phyloP scores from a whole-genome alignment of 1,140 invertebrate genomes.

The Eriocheir sinensis region DNA sequence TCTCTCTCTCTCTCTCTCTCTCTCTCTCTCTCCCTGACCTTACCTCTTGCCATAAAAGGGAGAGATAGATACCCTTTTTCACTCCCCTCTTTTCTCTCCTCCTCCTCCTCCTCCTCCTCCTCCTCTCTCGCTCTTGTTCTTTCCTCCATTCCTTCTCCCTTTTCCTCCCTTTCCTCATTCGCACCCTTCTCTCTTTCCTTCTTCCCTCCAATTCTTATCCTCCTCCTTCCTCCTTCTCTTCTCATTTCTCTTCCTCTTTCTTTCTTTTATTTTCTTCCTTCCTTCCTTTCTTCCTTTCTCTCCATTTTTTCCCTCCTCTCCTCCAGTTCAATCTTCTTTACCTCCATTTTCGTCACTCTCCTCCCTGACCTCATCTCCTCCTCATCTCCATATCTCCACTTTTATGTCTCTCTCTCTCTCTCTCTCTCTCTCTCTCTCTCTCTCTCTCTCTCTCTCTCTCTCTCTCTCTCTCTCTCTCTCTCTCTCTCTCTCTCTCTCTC shows the following conservation, averaged over 20 bases:
- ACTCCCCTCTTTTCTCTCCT: too few relatives aligned
- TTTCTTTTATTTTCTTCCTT: background rate
- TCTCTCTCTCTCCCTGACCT: background rate
- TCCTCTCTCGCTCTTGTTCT: background rate
- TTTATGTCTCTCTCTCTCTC: background rate
- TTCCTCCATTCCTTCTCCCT: background rate
- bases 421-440: background rate
- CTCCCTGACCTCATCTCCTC: background rate
- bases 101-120: background rate
- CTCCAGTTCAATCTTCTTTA: background rate
- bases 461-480: background rate
- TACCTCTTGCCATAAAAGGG: background rate
- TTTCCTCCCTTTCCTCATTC: too few relatives aligned
- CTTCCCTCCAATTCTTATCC: too few relatives aligned
- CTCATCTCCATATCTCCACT: background rate
- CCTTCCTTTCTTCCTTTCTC: background rate
- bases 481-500: background rate
- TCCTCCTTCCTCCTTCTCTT: too few relatives aligned
- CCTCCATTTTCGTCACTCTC: background rate
- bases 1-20: background rate
- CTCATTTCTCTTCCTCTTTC: too few relatives aligned
- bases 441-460: background rate
- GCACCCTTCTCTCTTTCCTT: too few relatives aligned
- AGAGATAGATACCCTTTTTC: too few relatives aligned
- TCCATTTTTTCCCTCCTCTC: background rate